Base-by-base conservation (phyloP, 2,797 vertebrate species). In the Amblyopsis hoosieri region DNA sequence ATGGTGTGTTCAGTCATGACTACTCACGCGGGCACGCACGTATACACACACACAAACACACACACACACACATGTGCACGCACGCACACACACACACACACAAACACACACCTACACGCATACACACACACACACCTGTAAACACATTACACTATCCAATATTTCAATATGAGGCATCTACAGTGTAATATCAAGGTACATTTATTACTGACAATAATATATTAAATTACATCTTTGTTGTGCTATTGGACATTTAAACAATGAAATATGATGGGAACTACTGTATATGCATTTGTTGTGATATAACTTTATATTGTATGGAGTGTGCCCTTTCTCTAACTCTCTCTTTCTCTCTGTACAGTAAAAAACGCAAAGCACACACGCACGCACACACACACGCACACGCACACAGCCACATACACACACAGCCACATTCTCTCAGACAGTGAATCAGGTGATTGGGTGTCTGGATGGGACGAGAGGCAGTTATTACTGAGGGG, bases 401-500 rank as follows among this genome's bases (percentile, higher is more conserved):
- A 49, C 42, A 33, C 17, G 33, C 62, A 15, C 42, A 47, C 42
- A 47, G 19, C 31, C 52, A 13, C 53, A 56, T 45, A 55, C 19
- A 2, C 62, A 64, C 53, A 56, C 45, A 49, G 9, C 12, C 12
- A 49, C 45, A 56, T 45, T 53, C 57, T 14, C 23, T 9, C 50
- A 52, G 12, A 12, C 60, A 42, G 14, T 47, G 45, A 46, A 46
- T 49, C 46, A 45, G 6, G 37, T 11, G 55, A 45, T 45, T 52
- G 11, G 45, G 29, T 71, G 56, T 66, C 55, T 68, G 64, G 23
- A 49, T 59, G 45, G 66, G 56, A 14, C 51, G 42, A 19, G 57
- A 33, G 54, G 55, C 50, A 45, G 45, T 45, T 45, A 49, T 12
- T 12, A 55, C n/a, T 17, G 15, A 53, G 7, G 53, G 29, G 58